These are phyloP conservation scores for Chiloscyllium punctatum DNA, from an alignment of 2,797 vertebrate genomes.

Conservation along the genomic window DNA sequence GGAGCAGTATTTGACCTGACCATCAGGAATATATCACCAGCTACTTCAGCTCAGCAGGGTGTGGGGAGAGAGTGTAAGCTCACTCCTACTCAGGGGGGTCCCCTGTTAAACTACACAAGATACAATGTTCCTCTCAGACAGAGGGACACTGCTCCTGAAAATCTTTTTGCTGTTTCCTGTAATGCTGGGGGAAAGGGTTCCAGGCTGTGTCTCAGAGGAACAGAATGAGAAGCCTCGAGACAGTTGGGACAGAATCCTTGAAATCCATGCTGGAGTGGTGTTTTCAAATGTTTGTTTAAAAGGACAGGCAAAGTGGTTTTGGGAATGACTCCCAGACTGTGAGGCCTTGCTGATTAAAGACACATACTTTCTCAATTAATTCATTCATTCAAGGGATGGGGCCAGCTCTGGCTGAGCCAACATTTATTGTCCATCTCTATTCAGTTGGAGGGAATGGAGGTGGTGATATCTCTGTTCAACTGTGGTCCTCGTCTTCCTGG, in stretches of 20 bases:
- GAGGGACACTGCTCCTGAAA: background rate
- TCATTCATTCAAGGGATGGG: too few relatives aligned
- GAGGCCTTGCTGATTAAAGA: background rate
- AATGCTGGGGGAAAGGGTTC: background rate
- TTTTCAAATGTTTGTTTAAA: background rate
- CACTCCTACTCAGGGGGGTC: background rate
- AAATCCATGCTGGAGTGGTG: background rate
- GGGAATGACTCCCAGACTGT: background rate
- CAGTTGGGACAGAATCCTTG: too few relatives aligned
- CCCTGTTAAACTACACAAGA: background rate
- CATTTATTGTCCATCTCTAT: too few relatives aligned
- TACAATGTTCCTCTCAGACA: background rate
- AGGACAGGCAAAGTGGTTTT: background rate
- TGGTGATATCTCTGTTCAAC: too few relatives aligned
- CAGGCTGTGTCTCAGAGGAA: background rate
- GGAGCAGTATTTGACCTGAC: background rate
- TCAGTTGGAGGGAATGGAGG: too few relatives aligned
- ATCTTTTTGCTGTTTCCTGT: background rate
- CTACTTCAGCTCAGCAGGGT: background rate
- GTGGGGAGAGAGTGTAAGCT: background rate
- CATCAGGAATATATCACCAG: background rate
- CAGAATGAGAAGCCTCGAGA: background rate
- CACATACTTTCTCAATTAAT: too few relatives aligned
- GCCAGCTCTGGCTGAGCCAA: too few relatives aligned
- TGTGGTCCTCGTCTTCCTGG: too few relatives aligned